These are phyloP conservation scores for Psilanteris sp. DNA, from an alignment of 1,140 invertebrate species.

Conservation along the genomic window DNA sequence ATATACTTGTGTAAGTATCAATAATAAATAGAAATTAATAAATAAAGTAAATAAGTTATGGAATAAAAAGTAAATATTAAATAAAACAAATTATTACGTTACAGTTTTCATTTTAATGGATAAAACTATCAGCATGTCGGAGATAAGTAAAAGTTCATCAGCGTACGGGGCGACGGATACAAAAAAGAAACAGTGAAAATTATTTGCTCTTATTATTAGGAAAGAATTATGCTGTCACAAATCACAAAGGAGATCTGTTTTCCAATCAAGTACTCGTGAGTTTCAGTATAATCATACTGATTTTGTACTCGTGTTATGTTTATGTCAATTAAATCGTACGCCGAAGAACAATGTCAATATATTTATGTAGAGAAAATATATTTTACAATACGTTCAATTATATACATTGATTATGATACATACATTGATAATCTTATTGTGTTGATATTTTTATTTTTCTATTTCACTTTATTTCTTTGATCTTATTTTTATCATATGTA, in stretches of 20 bases:
- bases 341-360: conserved; percentile 57
- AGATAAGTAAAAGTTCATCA: conserved; percentile 90
- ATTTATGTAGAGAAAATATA: conserved; percentile 58
- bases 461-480: conserved; percentile 44
- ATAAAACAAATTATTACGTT: conserved; percentile 6
- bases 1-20: conserved; percentile 74
- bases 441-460: conserved; percentile 61
- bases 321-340: conserved; percentile 51
- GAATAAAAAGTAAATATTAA: not conserved
- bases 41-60: too few species aligned
- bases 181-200: conserved; percentile 67
- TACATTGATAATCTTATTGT: conserved; percentile 55
- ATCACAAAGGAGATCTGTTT: conserved; percentile 59
- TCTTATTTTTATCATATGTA: conserved; percentile 54
- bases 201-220: conserved; percentile 29
- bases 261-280: conserved; percentile 60
- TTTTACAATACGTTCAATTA: conserved; percentile 62
- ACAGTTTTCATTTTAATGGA: conserved; percentile 88
- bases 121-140: conserved; percentile 89
- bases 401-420: conserved; percentile 62
- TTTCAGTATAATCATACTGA: conserved; percentile 66
- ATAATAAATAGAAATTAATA: not conserved
- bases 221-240: conserved; percentile 53
- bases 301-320: conserved; percentile 64
- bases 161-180: conserved; percentile 82